phyloP scores from a whole-genome alignment of 2,797 vertebrate species.

The Enteromius viviparus region DNA sequence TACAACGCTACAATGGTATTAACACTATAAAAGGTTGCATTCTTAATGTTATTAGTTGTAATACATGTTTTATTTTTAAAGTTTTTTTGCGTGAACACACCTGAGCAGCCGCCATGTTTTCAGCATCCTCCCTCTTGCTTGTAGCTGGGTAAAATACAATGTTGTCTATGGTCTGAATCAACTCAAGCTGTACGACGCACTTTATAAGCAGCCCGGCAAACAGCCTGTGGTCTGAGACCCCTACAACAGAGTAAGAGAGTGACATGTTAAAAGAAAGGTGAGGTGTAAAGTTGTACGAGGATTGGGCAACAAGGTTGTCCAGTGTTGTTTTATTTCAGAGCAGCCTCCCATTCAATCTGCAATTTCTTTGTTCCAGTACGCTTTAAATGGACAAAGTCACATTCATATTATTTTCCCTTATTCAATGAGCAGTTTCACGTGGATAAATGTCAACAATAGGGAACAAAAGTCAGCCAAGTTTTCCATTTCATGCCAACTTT shows the following conservation, averaged over 20 bases:
- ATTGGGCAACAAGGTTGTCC: not conserved
- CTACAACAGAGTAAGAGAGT: conserved; percentile 56
- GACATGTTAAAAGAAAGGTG: conserved; percentile 21
- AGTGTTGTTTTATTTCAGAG: not conserved
- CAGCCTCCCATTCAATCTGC: not conserved
- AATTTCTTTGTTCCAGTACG: not conserved
- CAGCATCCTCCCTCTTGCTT: conserved; percentile 97
- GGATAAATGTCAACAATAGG: not conserved
- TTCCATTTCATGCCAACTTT: not conserved
- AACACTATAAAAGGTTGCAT: not conserved
- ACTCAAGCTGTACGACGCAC: conserved; percentile 95
- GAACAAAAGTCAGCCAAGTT: not conserved
- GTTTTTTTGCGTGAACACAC: conserved; percentile 66
- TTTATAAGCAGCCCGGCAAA: conserved; percentile 97
- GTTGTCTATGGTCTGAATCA: conserved; percentile 98
- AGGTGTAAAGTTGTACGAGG: not conserved
- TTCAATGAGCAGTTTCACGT: not conserved
- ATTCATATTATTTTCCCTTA: not conserved
- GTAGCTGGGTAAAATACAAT: conserved; percentile 96
- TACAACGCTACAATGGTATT: not conserved
- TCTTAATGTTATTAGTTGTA: not conserved
- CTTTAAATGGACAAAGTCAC: not conserved
- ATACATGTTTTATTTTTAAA: not conserved
- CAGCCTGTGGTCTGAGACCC: conserved; percentile 89
- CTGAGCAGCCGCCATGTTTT: conserved; percentile 96